Evolutionary conservation across 2,888 invertebrate species (phyloP), one percentile per base, ranked within the genome.

Genomic region (Parnassius orleans): DNA sequence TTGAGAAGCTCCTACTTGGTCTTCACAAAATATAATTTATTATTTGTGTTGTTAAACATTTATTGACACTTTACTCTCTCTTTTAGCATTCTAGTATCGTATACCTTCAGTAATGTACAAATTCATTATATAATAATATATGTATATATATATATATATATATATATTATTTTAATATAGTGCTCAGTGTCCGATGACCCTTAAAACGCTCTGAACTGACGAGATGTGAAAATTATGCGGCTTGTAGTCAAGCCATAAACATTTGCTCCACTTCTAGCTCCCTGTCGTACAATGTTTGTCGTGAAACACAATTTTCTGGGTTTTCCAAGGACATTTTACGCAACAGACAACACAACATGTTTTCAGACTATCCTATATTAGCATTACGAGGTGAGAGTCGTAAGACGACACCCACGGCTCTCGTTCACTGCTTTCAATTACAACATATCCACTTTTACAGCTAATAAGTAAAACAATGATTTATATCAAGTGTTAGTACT

Each of bases 221-320:
- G 68, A 70, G 71, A 76, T 76, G 83, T 70, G 81, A 81, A 84
- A 81, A 86, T 84, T 85, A 86, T 86, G 77, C 82, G 80, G 79
- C 72, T 66, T 67, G 68, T 73, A 75, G 72, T 72, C 74, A 68
- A 63, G 68, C 68, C 70, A 76, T 79, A 77, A 76, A 77, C 73
- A 73, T 68, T 71, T 68, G 69, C 71, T 70, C 66, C 64, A 68
- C 64, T 68, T 68, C 60, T 60, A 57, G 57, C 48, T 50, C 48
- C 15, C 57, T 47, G 57, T 24, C 54, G 48, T 43, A 48, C 54
- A 60, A 50, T 60, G 54, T 60, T 60, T 60, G 54, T 60, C 42
- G 48, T 55, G 60, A 44, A 60, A 48, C 50, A 51, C 15, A 47
- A 55, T 55, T 55, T 42, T 46, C 24, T 47, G 33, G 47, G 24